Evolutionary conservation across 2,113 vertebrate genomes (phyloP).

Genomic region (Gopherus flavomarginatus): DNA sequence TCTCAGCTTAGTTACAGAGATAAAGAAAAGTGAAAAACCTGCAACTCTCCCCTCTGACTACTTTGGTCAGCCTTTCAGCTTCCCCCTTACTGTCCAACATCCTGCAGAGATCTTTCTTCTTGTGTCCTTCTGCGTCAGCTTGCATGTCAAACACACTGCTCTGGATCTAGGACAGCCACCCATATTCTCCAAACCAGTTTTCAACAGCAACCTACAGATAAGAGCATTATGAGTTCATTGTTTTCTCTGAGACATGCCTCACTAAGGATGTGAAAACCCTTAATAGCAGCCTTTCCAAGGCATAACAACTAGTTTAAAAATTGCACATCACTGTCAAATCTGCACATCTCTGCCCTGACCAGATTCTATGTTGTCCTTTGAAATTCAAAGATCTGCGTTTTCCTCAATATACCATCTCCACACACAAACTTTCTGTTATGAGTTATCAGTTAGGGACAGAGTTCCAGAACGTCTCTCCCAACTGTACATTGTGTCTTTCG

Average conservation of each 20-base stretch:
- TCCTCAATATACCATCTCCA: background rate
- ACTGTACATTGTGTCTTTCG: background rate
- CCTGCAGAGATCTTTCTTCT: background rate
- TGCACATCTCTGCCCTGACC: background rate
- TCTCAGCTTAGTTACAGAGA: background rate
- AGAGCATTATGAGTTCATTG: rapidly evolving
- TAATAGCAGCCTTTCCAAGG: background rate
- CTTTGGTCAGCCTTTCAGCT: rapidly evolving
- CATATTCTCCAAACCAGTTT: background rate
- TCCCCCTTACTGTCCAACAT: background rate
- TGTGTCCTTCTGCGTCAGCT: background rate
- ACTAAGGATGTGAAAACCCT: background rate
- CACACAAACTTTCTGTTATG: background rate
- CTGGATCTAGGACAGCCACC: background rate
- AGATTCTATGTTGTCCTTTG: background rate
- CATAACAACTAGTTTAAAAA: background rate
- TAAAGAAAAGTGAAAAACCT: background rate
- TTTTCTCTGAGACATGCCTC: background rate
- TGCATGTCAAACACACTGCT: background rate
- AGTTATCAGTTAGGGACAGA: background rate
- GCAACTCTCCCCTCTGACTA: background rate
- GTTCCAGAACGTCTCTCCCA: background rate
- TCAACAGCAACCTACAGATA: background rate
- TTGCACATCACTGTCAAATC: background rate
- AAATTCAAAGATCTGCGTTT: background rate